Conservation (phyloP, 2,797 vertebrate species). For the Apodemus agrarius region DNA sequence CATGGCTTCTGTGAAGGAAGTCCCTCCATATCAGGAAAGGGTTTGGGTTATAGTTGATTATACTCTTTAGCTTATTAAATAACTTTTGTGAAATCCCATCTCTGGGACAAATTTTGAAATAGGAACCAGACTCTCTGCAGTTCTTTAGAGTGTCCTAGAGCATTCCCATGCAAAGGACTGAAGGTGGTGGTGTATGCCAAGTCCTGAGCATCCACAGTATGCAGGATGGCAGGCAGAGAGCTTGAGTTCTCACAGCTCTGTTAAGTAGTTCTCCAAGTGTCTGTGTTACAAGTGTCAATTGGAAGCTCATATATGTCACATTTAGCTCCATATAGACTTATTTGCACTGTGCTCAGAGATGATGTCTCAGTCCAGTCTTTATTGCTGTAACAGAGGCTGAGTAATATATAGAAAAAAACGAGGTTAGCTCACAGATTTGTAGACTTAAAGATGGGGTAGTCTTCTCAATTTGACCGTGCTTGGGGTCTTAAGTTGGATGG, state of each 20-base stretch:
- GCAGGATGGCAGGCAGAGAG: not conserved
- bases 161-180: not conserved
- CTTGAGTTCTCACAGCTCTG: not conserved
- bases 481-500: too few species aligned
- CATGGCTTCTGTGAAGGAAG: not conserved
- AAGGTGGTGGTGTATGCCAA: not conserved
- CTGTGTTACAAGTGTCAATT: not conserved
- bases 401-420: not conserved
- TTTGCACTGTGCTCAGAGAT: not conserved
- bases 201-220: not conserved
- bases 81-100: not conserved
- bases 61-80: not conserved
- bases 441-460: not conserved
- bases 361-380: not conserved
- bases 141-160: not conserved
- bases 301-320: not conserved
- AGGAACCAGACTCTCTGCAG: not conserved
- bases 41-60: not conserved
- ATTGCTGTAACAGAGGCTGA: not conserved
- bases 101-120: not conserved
- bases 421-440: not conserved
- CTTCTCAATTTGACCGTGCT: not conserved
- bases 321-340: not conserved
- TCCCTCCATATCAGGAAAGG: not conserved
- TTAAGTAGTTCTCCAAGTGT: not conserved